Base-by-base conservation (phyloP, 2,888 invertebrate genomes). In the Resseliella maxima region DNA sequence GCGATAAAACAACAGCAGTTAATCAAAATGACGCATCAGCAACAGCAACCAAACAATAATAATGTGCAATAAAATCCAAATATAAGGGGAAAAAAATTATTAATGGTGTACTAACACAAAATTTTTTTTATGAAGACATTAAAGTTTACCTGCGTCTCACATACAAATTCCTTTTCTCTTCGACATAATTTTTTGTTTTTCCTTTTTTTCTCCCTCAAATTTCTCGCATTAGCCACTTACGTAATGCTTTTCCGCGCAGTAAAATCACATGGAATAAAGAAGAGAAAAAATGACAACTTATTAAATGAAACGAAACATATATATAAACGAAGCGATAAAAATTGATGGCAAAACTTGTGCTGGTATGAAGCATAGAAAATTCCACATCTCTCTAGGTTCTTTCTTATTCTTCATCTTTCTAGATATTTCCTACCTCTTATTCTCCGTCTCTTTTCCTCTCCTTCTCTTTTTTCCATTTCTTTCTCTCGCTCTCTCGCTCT, bases 121-220 rank as follows among this genome's bases (percentile, higher is more conserved):
- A 72, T 72, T 72, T 72, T 72, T 72, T 72, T 72, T 72, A 72
- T 72, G 31, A 31, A 72, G 31, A 31, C 72, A 72, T 72, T 35
- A 72, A 72, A 31, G 72, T 72, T 72, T 72, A 72, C 72, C 72
- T 72, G 41, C 31, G 72, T 72, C 31, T 18, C 10, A 8, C 31
- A 2, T 31, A 1, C 72, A 15, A 72, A 31, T 72, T 72, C 18
- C 15, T 18, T 0, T 35, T 15, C 1, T 21, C 2, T 35, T 59
- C 59, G 31, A 2, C 31, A 10, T 31, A 35, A 5, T 72, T 12
- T 27, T 27, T 6, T 21, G 2, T 12, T 21, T 50, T 50, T 50
- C 10, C 10, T 59, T n/a, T 59, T 24, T 24, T n/a, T 59, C 12
- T 59, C 24, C 5, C 24, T 59, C 24, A 1, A 24, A 3, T 3